Conservation (phyloP, 1,140 invertebrate species). For the Rhizoglyphus robini region DNA sequence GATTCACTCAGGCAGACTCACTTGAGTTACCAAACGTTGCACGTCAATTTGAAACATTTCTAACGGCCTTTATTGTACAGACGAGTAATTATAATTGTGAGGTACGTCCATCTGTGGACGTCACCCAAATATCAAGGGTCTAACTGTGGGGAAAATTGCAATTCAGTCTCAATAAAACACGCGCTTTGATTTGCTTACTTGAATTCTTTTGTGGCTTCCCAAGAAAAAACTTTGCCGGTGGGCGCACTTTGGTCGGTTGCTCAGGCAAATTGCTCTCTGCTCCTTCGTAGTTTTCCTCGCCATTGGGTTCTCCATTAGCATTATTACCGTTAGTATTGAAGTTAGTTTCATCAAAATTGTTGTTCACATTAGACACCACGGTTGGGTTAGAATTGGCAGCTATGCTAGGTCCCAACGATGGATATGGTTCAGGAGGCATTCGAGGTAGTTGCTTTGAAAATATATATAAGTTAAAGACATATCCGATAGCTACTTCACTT, state of each 20-base stretch:
- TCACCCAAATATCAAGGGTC: background rate
- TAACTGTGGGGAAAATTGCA: background rate
- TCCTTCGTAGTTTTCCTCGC: background rate
- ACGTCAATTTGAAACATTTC: too few species aligned
- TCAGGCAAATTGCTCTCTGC: background rate
- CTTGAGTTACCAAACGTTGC: too few species aligned
- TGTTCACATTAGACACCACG: background rate
- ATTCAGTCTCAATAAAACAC: too few species aligned
- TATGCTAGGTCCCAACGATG: background rate
- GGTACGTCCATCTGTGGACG: too few species aligned
- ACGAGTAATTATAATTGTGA: too few species aligned
- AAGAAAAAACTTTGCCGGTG: constrained; percentile 9
- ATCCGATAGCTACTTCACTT: background rate
- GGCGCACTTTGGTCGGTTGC: background rate
- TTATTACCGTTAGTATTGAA: background rate
- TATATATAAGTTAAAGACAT: background rate
- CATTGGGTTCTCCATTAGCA: background rate
- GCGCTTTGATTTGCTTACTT: too few species aligned
- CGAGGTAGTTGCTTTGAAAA: constrained; percentile 6
- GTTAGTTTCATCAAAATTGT: background rate
- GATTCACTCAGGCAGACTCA: too few species aligned
- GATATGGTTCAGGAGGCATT: constrained; percentile 5
- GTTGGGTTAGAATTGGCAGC: background rate
- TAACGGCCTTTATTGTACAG: too few species aligned
- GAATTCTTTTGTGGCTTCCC: constrained; percentile 4